Conservation (phyloP, 2,888 invertebrate species). For the Pardosa pseudoannulata region DNA sequence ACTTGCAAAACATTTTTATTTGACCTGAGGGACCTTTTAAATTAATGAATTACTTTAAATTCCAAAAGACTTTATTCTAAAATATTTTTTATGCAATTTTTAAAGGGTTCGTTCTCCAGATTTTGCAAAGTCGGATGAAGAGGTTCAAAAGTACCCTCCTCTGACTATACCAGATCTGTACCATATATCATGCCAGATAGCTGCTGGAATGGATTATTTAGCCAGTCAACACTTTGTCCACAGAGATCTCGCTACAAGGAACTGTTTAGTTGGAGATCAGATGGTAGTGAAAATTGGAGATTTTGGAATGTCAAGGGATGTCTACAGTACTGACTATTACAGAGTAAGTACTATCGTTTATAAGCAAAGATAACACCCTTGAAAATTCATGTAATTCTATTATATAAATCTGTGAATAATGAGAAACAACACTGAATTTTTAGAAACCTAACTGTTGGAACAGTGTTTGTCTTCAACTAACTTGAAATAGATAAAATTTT, state of each 20-base stretch:
- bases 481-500: no score
- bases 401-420: no score
- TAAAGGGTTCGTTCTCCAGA: conserved; percentile 22
- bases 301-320: conserved; percentile 78
- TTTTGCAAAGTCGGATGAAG: conserved; percentile 3
- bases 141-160: conserved; percentile 38
- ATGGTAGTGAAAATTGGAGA: conserved; percentile 78
- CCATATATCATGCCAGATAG: conserved; percentile 79
- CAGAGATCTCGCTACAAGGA: conserved; percentile 80
- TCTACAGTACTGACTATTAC: conserved; percentile 79
- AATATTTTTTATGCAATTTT: no score
- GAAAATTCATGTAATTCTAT: no score
- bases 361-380: no score
- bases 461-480: no score
- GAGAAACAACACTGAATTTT: no score
- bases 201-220: conserved; percentile 81
- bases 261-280: conserved; percentile 80
- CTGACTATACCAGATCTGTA: conserved; percentile 76
- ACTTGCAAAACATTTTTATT: no score
- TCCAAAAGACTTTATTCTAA: no score
- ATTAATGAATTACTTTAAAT: no score
- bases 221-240: conserved; percentile 81
- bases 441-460: no score
- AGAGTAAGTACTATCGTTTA: conserved; percentile 77
- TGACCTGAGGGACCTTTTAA: no score